A percentile compares a stretch with the other conserved stretches of the same genome.
Conservation (phyloP, 2,113 vertebrate species). For the Lophotis ruficrista region DNA sequence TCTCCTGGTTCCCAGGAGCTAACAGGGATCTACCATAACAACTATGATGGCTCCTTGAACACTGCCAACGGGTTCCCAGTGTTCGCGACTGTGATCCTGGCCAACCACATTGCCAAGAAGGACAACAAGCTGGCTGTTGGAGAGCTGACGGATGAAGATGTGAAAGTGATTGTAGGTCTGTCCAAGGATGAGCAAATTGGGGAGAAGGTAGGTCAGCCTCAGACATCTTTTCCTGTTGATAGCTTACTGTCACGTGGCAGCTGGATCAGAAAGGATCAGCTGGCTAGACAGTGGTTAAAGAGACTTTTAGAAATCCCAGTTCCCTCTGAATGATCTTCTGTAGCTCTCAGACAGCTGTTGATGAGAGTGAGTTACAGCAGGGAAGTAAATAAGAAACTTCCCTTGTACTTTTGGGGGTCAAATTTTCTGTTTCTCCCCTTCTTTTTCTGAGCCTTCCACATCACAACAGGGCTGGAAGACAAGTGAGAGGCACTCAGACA, state of each 20-base stretch:
- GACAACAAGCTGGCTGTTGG: conserved; percentile 89
- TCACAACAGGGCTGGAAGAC: not conserved
- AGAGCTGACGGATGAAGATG: conserved; percentile 94
- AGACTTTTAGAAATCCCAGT: not conserved
- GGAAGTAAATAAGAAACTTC: not conserved
- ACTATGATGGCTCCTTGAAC: conserved; percentile 96
- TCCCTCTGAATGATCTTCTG: not conserved
- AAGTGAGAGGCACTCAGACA: not conserved
- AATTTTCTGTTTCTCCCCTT: not conserved
- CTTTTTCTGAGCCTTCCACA: not conserved
- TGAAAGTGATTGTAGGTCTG: conserved; percentile 88
- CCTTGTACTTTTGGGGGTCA: not conserved
- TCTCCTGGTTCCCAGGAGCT: conserved; percentile 81
- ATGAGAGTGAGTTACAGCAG: not conserved
- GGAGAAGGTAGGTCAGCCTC: conserved; percentile 82
- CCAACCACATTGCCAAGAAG: conserved; percentile 91
- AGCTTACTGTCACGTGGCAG: not conserved
- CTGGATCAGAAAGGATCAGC: not conserved
- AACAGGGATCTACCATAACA: conserved; percentile 97
- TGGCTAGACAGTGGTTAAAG: not conserved
- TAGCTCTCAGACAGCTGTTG: not conserved
- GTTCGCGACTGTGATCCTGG: conserved; percentile 94
- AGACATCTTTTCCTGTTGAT: not conserved
- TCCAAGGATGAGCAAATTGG: conserved; percentile 95
- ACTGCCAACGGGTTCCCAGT: conserved; percentile 94